Conservation (phyloP, 2,797 vertebrate genomes). For the Halcyon leucocephala region DNA sequence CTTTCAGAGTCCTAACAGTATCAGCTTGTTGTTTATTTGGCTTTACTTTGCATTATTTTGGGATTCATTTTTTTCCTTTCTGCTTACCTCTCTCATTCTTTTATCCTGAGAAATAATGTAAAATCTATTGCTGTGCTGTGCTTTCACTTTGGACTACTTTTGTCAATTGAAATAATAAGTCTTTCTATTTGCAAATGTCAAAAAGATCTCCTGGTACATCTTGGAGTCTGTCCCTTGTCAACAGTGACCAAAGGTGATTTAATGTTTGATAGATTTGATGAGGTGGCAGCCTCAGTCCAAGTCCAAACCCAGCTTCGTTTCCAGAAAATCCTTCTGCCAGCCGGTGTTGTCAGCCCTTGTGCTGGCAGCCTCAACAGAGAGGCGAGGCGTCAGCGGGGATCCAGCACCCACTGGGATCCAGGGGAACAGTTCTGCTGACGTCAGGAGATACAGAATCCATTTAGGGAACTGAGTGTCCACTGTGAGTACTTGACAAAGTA, state of each 20-base stretch:
- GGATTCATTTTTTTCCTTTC: background rate
- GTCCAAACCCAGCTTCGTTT: background rate
- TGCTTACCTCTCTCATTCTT: background rate
- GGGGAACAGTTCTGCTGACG: background rate
- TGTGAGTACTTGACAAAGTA: background rate
- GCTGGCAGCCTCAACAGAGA: background rate
- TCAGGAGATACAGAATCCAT: background rate
- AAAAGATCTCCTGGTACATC: background rate
- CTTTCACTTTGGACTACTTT: background rate
- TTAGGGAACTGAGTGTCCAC: background rate
- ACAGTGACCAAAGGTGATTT: background rate
- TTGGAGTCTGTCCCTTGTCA: background rate
- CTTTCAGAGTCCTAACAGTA: background rate
- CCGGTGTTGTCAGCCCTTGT: background rate
- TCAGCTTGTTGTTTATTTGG: background rate
- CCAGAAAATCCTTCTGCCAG: background rate
- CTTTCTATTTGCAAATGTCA: background rate
- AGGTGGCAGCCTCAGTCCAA: background rate
- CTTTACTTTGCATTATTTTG: background rate
- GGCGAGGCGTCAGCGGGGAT: background rate
- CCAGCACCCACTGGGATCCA: background rate
- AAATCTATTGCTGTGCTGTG: background rate
- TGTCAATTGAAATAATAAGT: background rate
- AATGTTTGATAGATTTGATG: background rate
- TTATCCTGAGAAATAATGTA: background rate